Conservation (phyloP, 2,888 invertebrate species). For the Aphrophora alni region DNA sequence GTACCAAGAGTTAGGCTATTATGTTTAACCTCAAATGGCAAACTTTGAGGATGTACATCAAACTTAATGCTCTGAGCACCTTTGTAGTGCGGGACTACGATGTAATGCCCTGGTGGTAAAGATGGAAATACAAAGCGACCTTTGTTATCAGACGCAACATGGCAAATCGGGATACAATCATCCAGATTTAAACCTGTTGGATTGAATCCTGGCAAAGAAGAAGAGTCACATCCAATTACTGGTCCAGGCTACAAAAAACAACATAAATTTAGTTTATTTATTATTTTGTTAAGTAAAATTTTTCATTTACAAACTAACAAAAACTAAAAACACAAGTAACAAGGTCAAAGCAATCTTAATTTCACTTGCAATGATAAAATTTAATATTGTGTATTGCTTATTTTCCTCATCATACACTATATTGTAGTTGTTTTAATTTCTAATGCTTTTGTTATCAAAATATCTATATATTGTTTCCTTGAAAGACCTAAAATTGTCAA, state of each 20-base stretch:
- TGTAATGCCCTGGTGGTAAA: slow-evolving; percentile 83
- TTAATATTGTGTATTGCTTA: too few species aligned
- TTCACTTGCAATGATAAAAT: too few species aligned
- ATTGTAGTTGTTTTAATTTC: too few species aligned
- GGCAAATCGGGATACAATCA: slow-evolving; percentile 68
- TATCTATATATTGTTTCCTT: too few species aligned
- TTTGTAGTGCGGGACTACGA: slow-evolving; percentile 72
- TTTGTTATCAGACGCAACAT: slow-evolving; percentile 70
- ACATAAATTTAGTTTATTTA: too few species aligned
- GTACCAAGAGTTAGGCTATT: slow-evolving; percentile 69
- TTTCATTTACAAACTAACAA: too few species aligned
- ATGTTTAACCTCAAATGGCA: slow-evolving; percentile 74
- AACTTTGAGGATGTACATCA: slow-evolving; percentile 75
- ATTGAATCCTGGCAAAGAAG: slow-evolving; percentile 64
- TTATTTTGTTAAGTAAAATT: too few species aligned
- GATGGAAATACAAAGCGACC: slow-evolving; percentile 82
- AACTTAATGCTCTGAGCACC: slow-evolving; percentile 70
- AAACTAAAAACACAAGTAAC: too few species aligned
- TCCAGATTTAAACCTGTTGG: slow-evolving; percentile 54
- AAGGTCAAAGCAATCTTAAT: too few species aligned
- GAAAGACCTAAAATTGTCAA: too few species aligned
- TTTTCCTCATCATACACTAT: too few species aligned
- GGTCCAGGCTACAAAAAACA: slow-evolving; percentile 34
- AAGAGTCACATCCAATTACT: slow-evolving; percentile 62
- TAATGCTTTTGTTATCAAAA: too few species aligned